Evolutionary conservation across 2,113 vertebrate genomes (phyloP).

Genomic region (Sminthopsis crassicaudata): DNA sequence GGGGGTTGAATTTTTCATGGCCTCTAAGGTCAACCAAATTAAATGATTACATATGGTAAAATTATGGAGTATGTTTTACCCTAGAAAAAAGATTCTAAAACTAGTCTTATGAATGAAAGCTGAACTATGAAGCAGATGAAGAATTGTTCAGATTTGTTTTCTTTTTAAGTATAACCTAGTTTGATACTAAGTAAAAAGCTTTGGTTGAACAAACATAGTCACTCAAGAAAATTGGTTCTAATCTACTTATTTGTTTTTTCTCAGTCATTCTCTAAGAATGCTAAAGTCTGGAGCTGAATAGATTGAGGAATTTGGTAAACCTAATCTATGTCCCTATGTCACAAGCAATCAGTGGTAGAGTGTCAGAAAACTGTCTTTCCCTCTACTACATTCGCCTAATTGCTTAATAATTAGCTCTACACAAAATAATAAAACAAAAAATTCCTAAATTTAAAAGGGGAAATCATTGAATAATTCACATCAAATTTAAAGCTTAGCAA

Average conservation of each 20-base stretch:
- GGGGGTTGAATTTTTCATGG: not conserved
- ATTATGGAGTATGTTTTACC: not conserved
- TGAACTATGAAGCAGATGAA: not conserved
- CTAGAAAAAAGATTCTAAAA: not conserved
- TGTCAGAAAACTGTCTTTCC: not conserved
- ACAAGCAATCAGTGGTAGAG: not conserved
- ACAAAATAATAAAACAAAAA: not conserved
- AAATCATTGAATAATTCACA: not conserved
- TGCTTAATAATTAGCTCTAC: not conserved
- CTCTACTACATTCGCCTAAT: not conserved
- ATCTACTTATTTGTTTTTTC: not conserved
- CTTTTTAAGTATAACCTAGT: not conserved
- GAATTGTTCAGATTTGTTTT: not conserved
- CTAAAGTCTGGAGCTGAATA: not conserved
- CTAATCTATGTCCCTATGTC: not conserved
- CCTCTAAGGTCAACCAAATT: not conserved
- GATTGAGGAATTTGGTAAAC: not conserved
- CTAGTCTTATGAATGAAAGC: not conserved
- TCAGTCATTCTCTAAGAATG: not conserved
- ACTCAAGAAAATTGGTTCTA: not conserved
- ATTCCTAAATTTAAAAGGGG: not conserved
- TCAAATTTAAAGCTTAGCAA: not conserved
- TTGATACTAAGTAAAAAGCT: not conserved
- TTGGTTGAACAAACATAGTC: not conserved
- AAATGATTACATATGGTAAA: not conserved